Conservation (phyloP, 1,140 invertebrate genomes). For the Halictus rubicundus region DNA sequence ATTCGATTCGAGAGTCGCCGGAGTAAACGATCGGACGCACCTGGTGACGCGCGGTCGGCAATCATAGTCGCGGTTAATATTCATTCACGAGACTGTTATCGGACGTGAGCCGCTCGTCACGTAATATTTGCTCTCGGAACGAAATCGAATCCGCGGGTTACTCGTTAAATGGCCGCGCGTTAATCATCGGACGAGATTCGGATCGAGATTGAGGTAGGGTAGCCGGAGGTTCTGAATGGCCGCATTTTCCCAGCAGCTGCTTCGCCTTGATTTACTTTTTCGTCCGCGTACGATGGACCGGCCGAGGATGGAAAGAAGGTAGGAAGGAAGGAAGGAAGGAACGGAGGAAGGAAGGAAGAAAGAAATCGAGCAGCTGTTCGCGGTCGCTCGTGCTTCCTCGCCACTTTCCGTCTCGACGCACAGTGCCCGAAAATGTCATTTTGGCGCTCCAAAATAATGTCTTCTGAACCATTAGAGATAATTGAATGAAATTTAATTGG, state of each 20-base stretch:
- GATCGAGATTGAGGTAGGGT: not conserved
- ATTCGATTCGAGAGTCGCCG: no score
- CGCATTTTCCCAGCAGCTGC: constrained; percentile 43
- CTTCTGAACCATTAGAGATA: no score
- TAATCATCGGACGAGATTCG: not conserved
- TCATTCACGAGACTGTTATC: no score
- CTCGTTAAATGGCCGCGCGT: not conserved
- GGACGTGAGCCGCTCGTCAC: no score
- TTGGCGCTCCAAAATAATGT: no score
- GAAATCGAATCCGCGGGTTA: not conserved
- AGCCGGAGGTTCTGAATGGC: constrained; percentile 18
- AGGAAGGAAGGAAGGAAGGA: constrained; percentile 45
- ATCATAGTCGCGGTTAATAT: no score
- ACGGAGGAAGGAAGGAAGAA: not conserved
- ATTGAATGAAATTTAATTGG: no score
- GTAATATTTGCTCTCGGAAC: not conserved
- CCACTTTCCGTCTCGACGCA: not conserved
- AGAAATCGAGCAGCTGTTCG: constrained; percentile 46
- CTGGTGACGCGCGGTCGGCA: no score
- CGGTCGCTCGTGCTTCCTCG: constrained; percentile 17
- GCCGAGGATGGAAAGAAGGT: not conserved
- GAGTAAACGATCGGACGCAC: no score
- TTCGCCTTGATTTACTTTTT: constrained; percentile 46
- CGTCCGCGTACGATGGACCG: not conserved
- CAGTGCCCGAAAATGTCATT: no score